Base-by-base conservation (phyloP, 1,140 invertebrate genomes). In the Caenorhabditis latens region DNA sequence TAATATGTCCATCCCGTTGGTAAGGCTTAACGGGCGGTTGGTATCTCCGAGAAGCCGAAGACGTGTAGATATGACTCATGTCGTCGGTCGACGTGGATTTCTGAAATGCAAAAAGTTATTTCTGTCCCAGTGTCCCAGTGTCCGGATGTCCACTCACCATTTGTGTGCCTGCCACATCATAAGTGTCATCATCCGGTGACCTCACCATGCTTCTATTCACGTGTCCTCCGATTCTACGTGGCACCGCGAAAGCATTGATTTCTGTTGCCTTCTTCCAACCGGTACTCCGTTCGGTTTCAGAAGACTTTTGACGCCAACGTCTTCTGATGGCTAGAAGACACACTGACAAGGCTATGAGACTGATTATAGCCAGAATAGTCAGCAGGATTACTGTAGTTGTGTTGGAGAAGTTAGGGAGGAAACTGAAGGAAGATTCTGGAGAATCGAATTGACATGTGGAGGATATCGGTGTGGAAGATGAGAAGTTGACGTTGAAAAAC, bases 71-170 rank as follows among this genome's bases (percentile, higher is more conserved):
- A n/a, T 79, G 71, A 13, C 4, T 79, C 46, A 79, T 79, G n/a
- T 79, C 71, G 16, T 79, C 71, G 11, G 71, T 79, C 4, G 71
- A 79, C 14, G 71, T 79, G 19, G 71, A 79, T 32, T 79, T 79
- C 71, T 79, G 71, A 16, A 79, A 65, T n/a, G n/a, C n/a, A n/a
- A n/a, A n/a, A n/a, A n/a, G n/a, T n/a, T n/a, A n/a, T n/a, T n/a
- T n/a, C n/a, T n/a, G n/a, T n/a, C n/a, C n/a, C n/a, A n/a, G n/a
- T n/a, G n/a, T n/a, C n/a, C n/a, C n/a, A n/a, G n/a, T n/a, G 32
- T 32, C 2, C 32, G 32, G 32, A 32, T 32, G 32, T 19, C 42
- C 42, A 50, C 46, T 53, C 13, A 79, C 71, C 71, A 79, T 79
- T 79, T 58, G 57, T 58, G 57, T 58, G 2, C 71, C 24, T 46